Conservation (phyloP, 2,113 vertebrate genomes). For the Solea senegalensis region DNA sequence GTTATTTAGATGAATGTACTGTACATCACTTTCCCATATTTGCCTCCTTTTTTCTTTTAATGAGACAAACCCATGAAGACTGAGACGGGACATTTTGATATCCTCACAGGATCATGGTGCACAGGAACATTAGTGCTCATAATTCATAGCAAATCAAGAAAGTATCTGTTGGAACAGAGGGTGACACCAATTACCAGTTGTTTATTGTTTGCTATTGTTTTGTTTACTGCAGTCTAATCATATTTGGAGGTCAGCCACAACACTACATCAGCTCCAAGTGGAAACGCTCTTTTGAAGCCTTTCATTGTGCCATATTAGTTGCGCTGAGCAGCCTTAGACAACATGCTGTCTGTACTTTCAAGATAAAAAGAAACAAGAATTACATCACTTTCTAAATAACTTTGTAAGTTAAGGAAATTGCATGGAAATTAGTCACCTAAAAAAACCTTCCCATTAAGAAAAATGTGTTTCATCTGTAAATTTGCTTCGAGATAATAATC, state of each 20-base stretch:
- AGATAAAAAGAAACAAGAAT: slow-evolving; percentile 80
- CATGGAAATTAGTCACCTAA: slow-evolving; percentile 76
- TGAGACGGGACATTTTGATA: slow-evolving; percentile 65
- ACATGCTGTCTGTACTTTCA: slow-evolving; percentile 73
- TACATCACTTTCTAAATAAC: slow-evolving; percentile 80
- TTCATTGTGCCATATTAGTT: slow-evolving; percentile 80
- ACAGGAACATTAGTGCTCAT: slow-evolving; percentile 60
- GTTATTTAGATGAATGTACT: slow-evolving; percentile 47
- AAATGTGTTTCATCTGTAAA: slow-evolving; percentile 81
- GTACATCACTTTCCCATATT: slow-evolving; percentile 43
- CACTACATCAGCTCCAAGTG: slow-evolving; percentile 72
- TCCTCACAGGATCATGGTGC: slow-evolving; percentile 55
- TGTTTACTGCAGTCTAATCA: slow-evolving; percentile 75
- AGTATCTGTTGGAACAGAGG: slow-evolving; percentile 65
- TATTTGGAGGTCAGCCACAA: slow-evolving; percentile 77
- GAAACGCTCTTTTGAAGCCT: slow-evolving; percentile 75
- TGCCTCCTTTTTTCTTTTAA: slow-evolving; percentile 62
- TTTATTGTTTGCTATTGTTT: slow-evolving; percentile 76
- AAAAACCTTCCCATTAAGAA: slow-evolving; percentile 66
- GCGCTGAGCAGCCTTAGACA: slow-evolving; percentile 72
- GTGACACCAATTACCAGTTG: slow-evolving; percentile 73
- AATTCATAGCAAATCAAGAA: slow-evolving; percentile 73
- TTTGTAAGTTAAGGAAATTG: slow-evolving; percentile 79
- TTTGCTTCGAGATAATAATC: slow-evolving; percentile 79
- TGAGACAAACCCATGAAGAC: slow-evolving; percentile 68